Evolutionary conservation across 1,140 invertebrate species (phyloP).

Genomic region (Ceratina calcarata): DNA sequence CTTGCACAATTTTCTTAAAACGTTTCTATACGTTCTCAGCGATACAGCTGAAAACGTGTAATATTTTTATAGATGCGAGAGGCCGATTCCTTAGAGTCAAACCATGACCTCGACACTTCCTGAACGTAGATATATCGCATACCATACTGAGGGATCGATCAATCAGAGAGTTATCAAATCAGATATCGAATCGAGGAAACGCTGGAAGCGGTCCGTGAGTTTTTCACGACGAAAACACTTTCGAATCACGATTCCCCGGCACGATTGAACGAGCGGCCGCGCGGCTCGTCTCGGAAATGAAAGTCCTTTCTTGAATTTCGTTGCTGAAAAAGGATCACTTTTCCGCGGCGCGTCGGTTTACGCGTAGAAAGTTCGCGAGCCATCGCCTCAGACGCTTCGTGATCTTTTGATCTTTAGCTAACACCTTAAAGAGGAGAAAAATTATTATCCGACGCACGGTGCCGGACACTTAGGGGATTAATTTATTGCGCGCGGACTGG

Average conservation of each 20-base stretch:
- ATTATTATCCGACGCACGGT: slow-evolving; percentile 46
- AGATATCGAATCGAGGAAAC: neutral
- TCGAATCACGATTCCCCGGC: slow-evolving; percentile 12
- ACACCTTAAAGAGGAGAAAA: slow-evolving; percentile 56
- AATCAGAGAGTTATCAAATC: too few species aligned
- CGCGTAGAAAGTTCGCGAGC: slow-evolving; percentile 61
- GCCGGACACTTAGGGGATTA: slow-evolving; percentile 63
- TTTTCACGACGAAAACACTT: neutral
- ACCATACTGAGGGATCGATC: too few species aligned
- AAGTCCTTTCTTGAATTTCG: slow-evolving; percentile 49
- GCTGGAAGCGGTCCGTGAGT: neutral
- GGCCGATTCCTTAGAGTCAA: too few species aligned
- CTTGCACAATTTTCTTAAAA: too few species aligned
- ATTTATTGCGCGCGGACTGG: slow-evolving; percentile 67
- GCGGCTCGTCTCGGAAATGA: slow-evolving; percentile 43
- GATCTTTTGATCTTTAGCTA: slow-evolving; percentile 71
- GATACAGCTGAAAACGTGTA: too few species aligned
- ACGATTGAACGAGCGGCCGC: slow-evolving; percentile 25
- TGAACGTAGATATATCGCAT: too few species aligned
- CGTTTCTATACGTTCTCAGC: too few species aligned
- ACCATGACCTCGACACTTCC: too few species aligned
- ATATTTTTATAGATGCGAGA: too few species aligned
- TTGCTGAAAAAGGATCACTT: slow-evolving; percentile 33
- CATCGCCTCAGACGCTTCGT: slow-evolving; percentile 45
- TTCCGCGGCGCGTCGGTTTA: neutral